Evolutionary conservation across 2,888 invertebrate genomes (phyloP).

Genomic region (Belgica antarctica): DNA sequence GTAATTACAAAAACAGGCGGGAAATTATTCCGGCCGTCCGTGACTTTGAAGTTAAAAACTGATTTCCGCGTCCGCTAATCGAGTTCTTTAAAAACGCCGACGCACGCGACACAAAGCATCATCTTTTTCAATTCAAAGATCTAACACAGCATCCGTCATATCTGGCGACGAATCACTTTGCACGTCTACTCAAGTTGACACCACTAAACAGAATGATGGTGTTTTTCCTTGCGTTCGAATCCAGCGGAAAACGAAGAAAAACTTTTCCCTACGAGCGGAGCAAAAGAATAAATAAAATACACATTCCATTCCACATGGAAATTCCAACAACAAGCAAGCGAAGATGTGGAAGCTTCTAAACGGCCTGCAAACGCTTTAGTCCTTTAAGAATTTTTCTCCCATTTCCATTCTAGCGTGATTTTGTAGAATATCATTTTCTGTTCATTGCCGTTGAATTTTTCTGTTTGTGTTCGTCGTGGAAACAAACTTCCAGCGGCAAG

Average conservation of each 20-base stretch:
- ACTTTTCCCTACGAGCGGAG: conserved; percentile 4
- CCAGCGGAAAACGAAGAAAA: conserved; percentile 15
- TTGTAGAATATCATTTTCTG: no score
- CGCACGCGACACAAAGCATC: conserved; percentile 3
- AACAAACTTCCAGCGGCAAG: no score
- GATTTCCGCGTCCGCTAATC: neutral
- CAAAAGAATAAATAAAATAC: conserved; percentile 17
- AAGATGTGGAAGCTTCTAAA: conserved; percentile 10
- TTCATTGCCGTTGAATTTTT: neutral
- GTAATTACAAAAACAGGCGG: no score
- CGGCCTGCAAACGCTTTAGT: neutral
- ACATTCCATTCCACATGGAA: conserved; percentile 26
- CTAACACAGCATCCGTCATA: neutral
- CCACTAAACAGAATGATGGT: conserved; percentile 39
- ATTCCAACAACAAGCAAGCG: conserved; percentile 10
- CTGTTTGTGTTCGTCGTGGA: neutral
- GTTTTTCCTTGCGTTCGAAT: conserved; percentile 6
- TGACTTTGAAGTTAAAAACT: neutral
- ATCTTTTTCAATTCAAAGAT: neutral
- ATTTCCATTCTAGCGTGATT: neutral
- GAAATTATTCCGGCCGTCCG: neutral
- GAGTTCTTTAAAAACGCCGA: neutral
- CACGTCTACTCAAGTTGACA: conserved; percentile 27
- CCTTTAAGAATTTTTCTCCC: neutral
- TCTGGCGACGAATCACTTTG: no score